phyloP scores from a whole-genome alignment of 2,888 invertebrate genomes.

The Ecdyonurus torrentis region DNA sequence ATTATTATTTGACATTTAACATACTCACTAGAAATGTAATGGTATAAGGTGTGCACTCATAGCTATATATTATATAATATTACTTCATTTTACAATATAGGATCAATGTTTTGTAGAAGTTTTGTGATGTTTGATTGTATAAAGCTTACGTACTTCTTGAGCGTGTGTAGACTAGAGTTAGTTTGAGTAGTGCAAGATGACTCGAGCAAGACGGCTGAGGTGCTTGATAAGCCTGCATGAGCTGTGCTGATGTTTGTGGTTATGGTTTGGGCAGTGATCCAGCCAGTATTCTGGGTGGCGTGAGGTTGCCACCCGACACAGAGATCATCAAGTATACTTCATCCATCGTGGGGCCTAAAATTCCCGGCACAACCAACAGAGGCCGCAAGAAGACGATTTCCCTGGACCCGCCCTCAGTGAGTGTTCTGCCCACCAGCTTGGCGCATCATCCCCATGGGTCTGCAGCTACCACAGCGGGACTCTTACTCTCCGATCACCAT shows the following conservation, averaged over 20 bases:
- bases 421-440: conserved; percentile 31
- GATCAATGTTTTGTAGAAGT: no score
- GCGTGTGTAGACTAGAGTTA: no score
- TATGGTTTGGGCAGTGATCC: conserved; percentile 44
- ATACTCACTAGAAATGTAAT: no score
- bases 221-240: conserved; percentile 1
- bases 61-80: no score
- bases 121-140: no score
- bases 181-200: no score
- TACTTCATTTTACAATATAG: no score
- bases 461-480: conserved; percentile 17
- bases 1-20: no score
- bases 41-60: no score
- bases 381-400: conserved; percentile 81
- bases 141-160: no score
- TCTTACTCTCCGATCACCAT: background rate
- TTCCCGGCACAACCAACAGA: conserved; percentile 66
- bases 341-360: conserved; percentile 70
- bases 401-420: conserved; percentile 52
- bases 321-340: conserved; percentile 84
- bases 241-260: conserved; percentile 7
- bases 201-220: background rate
- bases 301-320: conserved; percentile 71
- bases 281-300: conserved; percentile 64
- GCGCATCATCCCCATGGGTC: conserved; percentile 18